These are phyloP conservation scores for Peromyscus polionotus DNA, from an alignment of 2,113 vertebrate species.

Conservation along the genomic window DNA sequence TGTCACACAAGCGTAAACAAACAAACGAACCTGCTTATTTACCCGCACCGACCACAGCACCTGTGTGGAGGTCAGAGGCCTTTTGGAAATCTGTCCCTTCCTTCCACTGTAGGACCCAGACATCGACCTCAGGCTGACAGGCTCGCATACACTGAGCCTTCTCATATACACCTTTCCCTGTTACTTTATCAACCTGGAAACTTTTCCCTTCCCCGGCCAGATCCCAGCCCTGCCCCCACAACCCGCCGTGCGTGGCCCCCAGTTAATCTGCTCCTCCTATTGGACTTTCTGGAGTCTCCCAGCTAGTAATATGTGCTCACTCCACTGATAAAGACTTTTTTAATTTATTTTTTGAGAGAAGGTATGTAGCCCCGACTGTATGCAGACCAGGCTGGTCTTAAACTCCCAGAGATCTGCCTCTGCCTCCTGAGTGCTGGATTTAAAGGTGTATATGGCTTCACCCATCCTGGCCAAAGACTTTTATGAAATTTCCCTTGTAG, in stretches of 20 bases:
- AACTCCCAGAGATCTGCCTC: background rate
- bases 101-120: background rate
- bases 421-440: background rate
- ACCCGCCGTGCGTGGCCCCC: too few relatives aligned
- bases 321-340: background rate
- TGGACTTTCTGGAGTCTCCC: background rate
- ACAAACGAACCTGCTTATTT: background rate
- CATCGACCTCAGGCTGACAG: background rate
- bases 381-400: background rate
- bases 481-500: background rate
- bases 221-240: background rate
- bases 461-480: background rate
- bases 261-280: background rate
- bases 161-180: background rate
- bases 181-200: background rate
- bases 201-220: background rate
- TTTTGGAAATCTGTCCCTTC: background rate
- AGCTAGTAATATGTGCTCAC: background rate
- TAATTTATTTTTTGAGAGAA: background rate
- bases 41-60: background rate
- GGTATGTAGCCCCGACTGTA: background rate
- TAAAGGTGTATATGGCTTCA: background rate
- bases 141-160: background rate
- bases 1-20: background rate
- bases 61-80: background rate